Percentiles rank a stretch among this genome's conserved stretches.
phyloP scores from a whole-genome alignment of 2,797 vertebrate species.

The Gouania willdenowi region DNA sequence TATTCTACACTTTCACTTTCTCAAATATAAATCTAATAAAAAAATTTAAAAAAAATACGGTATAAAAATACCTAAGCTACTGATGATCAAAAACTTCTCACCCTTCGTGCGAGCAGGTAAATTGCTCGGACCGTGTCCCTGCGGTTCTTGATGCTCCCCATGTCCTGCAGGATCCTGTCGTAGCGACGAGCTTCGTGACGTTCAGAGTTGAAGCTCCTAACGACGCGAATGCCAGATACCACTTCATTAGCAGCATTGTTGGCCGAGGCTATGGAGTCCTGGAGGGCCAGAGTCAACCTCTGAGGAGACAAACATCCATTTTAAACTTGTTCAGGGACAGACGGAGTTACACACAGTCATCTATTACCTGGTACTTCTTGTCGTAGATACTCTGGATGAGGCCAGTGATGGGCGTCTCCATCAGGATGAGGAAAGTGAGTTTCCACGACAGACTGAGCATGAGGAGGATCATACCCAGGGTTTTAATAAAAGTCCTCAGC shows the following conservation, averaged over 20 bases:
- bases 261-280: slow-evolving; percentile 72
- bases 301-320: too few relatives aligned
- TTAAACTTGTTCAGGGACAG: too few relatives aligned
- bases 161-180: slow-evolving; percentile 58
- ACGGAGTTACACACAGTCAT: background rate
- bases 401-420: slow-evolving; percentile 71
- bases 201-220: slow-evolving; percentile 78
- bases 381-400: slow-evolving; percentile 75
- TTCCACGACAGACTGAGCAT: slow-evolving; percentile 79
- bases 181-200: slow-evolving; percentile 71
- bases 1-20: too few relatives aligned
- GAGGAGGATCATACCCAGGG: slow-evolving; percentile 66
- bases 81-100: slow-evolving; percentile 52
- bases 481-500: slow-evolving; percentile 80
- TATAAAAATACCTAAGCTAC: background rate
- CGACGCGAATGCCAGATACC: slow-evolving; percentile 68
- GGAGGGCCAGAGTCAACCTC: slow-evolving; percentile 70
- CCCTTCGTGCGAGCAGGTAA: slow-evolving; percentile 72
- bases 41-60: too few relatives aligned
- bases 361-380: slow-evolving; percentile 72
- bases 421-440: slow-evolving; percentile 75
- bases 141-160: slow-evolving; percentile 56
- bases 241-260: slow-evolving; percentile 76
- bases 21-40: too few relatives aligned
- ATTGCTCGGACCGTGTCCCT: slow-evolving; percentile 51